phyloP scores from a whole-genome alignment of 2,888 invertebrate species.

The Azorinus chamasolen region DNA sequence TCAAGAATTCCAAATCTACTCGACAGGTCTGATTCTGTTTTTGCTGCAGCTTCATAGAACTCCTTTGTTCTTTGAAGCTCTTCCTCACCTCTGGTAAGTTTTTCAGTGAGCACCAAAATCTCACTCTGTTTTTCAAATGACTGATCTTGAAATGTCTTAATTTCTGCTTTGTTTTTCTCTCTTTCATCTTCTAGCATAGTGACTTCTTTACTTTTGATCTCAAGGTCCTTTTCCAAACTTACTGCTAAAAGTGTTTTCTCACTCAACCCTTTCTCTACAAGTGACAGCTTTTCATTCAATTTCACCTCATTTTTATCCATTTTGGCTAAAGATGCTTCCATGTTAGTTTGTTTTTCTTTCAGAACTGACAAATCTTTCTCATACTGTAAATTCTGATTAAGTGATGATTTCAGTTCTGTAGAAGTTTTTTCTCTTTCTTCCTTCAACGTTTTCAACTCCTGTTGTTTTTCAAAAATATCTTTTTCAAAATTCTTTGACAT shows the following conservation, averaged over 20 bases:
- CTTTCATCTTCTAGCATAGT: conserved; percentile 28
- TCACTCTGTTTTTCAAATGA: conserved; percentile 64
- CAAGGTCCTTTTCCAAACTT: conserved; percentile 48
- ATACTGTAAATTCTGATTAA: conserved; percentile 19
- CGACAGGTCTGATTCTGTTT: conserved; percentile 61
- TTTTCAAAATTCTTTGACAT: not conserved
- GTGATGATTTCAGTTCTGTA: conserved; percentile 22
- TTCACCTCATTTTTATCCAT: conserved; percentile 35
- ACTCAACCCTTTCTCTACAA: conserved; percentile 45
- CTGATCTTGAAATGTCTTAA: conserved; percentile 49
- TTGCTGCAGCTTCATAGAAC: conserved; percentile 54
- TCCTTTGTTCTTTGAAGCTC: conserved; percentile 57
- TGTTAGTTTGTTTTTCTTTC: conserved; percentile 29
- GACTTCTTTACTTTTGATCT: conserved; percentile 37
- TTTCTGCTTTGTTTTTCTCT: conserved; percentile 26
- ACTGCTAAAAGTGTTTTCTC: conserved; percentile 31
- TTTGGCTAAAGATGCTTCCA: conserved; percentile 19
- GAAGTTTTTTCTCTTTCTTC: conserved; percentile 22
- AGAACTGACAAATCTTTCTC: conserved; percentile 37
- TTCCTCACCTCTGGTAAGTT: conserved; percentile 37
- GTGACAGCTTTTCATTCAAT: conserved; percentile 32
- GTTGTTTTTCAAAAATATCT: conserved; percentile 2
- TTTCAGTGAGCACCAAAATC: conserved; percentile 49
- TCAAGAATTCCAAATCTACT: conserved; percentile 52
- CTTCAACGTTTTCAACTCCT: conserved; percentile 6